These are phyloP conservation scores for Leptocoma aspasia DNA, from an alignment of 2,113 vertebrate genomes.

Conservation along the genomic window DNA sequence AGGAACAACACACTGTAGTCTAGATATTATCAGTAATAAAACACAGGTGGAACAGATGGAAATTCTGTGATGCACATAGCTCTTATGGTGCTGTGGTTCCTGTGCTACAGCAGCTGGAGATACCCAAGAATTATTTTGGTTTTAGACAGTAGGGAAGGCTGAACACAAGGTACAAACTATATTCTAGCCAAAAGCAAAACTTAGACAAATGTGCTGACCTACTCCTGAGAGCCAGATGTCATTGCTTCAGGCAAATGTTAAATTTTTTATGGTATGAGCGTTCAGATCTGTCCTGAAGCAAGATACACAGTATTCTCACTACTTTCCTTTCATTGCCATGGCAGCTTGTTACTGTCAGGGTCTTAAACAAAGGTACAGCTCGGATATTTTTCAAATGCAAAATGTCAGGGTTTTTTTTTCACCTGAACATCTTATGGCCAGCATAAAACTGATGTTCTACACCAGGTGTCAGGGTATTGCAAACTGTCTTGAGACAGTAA, in stretches of 20 bases:
- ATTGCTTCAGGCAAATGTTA: conserved; percentile 51
- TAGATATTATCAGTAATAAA: background rate
- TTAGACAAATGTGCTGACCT: conserved; percentile 61
- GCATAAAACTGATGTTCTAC: background rate
- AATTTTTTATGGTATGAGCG: conserved; percentile 46
- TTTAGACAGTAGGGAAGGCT: background rate
- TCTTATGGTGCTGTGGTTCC: background rate
- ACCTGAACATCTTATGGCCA: background rate
- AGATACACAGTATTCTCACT: background rate
- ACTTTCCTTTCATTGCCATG: conserved; percentile 19
- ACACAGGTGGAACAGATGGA: conserved; percentile 6
- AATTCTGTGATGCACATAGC: background rate
- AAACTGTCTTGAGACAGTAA: background rate
- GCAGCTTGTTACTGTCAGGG: conserved; percentile 19
- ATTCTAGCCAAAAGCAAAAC: conserved; percentile 53
- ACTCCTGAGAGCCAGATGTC: conserved; percentile 53
- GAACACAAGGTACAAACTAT: conserved; percentile 21
- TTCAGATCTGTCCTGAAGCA: conserved; percentile 35
- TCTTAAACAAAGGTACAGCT: background rate
- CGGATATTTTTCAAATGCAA: background rate
- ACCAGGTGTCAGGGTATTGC: background rate
- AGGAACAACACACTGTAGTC: background rate
- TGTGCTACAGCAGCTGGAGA: conserved; percentile 8
- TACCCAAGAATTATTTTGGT: conserved; percentile 16
- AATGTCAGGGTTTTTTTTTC: background rate